phyloP scores from a whole-genome alignment of 1,140 invertebrate species.

The Onthophagus taurus region DNA sequence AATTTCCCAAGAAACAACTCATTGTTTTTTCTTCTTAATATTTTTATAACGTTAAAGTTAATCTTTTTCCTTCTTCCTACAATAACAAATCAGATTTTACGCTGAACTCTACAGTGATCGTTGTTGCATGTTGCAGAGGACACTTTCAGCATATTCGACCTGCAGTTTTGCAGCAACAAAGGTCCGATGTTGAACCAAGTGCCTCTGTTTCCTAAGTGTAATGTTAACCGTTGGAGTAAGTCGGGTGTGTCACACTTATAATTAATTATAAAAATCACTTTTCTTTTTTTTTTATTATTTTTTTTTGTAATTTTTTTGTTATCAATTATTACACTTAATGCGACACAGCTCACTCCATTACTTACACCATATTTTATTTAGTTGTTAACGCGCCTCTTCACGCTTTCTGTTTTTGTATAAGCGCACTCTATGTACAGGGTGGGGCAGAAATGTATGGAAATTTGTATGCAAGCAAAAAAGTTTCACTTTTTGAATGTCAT shows the following conservation, averaged over 20 bases:
- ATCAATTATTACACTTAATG: too few species aligned
- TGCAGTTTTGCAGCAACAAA: conserved; percentile 28
- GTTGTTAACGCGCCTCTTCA: too few species aligned
- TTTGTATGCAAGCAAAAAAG: too few species aligned
- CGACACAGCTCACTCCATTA: too few species aligned
- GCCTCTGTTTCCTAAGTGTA: conserved; percentile 35
- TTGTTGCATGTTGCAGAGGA: conserved; percentile 18
- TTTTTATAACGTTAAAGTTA: background rate
- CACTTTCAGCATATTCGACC: conserved; percentile 35
- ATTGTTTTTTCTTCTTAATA: background rate
- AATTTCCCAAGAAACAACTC: background rate
- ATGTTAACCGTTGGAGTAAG: conserved; percentile 29
- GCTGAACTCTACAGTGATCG: background rate
- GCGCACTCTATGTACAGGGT: too few species aligned
- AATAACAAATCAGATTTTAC: background rate
- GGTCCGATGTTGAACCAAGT: conserved; percentile 33
- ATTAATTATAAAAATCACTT: background rate
- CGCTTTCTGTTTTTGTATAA: too few species aligned
- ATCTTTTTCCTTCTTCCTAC: background rate
- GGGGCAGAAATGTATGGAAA: too few species aligned
- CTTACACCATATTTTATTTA: too few species aligned
- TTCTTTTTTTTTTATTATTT: background rate
- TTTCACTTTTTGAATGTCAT: too few species aligned
- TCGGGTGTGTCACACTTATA: conserved; percentile 11
- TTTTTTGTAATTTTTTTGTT: too few species aligned